A percentile compares a stretch with the other conserved stretches of the same genome.
Evolutionary conservation across 2,888 invertebrate species (phyloP).

Genomic region (Volucella inanis): DNA sequence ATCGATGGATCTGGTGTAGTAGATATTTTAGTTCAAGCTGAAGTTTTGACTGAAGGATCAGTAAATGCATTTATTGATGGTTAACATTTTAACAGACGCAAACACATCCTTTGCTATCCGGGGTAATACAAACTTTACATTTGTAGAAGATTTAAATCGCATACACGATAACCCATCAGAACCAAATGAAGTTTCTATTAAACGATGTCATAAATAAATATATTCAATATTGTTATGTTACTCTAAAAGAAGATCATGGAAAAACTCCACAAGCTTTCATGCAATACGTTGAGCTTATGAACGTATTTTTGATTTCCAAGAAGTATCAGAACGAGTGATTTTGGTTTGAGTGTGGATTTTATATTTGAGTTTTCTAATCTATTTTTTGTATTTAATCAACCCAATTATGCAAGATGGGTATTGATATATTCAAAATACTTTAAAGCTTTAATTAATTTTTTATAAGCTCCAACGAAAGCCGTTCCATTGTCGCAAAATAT

Average conservation of each 20-base stretch:
- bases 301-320: no score
- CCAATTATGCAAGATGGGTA: constrained; percentile 9
- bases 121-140: no score
- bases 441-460: no score
- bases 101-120: not conserved
- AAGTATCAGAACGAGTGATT: no score
- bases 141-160: no score
- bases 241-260: no score
- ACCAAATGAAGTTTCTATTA: no score
- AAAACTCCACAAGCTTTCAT: no score
- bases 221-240: no score
- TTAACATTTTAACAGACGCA: constrained; percentile 11
- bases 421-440: not conserved
- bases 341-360: not conserved
- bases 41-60: constrained; percentile 22
- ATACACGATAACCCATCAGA: no score
- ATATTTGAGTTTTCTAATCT: not conserved
- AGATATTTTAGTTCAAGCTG: constrained; percentile 46
- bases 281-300: not conserved
- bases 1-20: constrained; percentile 60
- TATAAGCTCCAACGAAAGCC: no score
- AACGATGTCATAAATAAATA: no score
- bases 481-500: not conserved
- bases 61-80: constrained; percentile 2
- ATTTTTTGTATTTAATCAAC: constrained; percentile 2